Percentiles rank a stretch among this genome's conserved stretches.
phyloP scores from a whole-genome alignment of 2,113 vertebrate species.

The Phodopus roborovskii region DNA sequence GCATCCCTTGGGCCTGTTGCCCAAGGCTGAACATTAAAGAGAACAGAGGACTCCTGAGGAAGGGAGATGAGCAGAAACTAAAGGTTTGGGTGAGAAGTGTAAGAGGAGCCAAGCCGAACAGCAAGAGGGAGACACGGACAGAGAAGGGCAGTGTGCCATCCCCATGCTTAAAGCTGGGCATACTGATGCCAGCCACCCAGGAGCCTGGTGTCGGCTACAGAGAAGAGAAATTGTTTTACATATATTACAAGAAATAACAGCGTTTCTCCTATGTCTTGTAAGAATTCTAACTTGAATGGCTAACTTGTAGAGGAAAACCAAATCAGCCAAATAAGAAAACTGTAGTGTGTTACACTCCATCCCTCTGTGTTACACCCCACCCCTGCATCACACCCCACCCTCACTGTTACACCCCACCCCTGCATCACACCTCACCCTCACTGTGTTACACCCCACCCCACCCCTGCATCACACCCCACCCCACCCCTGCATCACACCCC shows the following conservation, averaged over 20 bases:
- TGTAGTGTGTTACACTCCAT: neutral
- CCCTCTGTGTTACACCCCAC: neutral
- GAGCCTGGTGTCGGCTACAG: neutral
- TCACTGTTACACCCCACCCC: too few relatives aligned
- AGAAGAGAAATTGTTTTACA: neutral
- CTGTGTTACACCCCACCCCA: too few relatives aligned
- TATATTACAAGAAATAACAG: neutral
- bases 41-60: neutral
- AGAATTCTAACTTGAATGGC: neutral
- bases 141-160: rapidly evolving
- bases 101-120: neutral
- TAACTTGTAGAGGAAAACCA: neutral
- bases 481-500: too few relatives aligned
- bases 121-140: neutral
- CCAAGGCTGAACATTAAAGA: neutral
- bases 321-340: neutral
- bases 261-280: neutral
- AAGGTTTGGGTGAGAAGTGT: neutral
- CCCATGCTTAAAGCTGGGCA: neutral
- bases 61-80: rapidly evolving
- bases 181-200: rapidly evolving
- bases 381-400: too few relatives aligned
- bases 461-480: too few relatives aligned
- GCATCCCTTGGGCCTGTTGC: neutral
- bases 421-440: too few relatives aligned